Evolutionary conservation across 1,140 invertebrate species (phyloP), one percentile per base, ranked within the genome.

Genomic region (Schlechtendalia chinensis): DNA sequence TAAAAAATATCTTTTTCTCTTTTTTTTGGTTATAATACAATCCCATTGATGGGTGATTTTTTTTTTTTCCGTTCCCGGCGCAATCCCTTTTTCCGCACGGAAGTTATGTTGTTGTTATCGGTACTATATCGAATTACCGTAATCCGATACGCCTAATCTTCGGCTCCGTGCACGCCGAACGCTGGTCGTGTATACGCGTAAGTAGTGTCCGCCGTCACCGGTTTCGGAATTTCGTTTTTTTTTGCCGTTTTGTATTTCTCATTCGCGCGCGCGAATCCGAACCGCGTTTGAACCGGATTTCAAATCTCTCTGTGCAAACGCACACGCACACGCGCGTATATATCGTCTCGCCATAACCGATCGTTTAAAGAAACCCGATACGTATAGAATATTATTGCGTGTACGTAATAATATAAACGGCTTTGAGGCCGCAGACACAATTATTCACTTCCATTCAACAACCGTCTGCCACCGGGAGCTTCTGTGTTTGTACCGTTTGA

Each of bases 361-460:
- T 61, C 75, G 24, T 63, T 79, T 63, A 79, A n/a, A n/a, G 75
- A 79, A 79, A 79, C 75, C 58, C 75, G 75, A 79, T 79, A 58
- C 24, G 56, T 79, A 39, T 39, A 39, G 32, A 39, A 27, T 59
- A 77, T 45, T 63, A 79, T 63, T 61, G 22, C 16, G 32, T 19
- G 24, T 58, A 27, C 8, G 11, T 17, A 77, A 59, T 45, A 77
- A n/a, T 39, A 39, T 39, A 79, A 79, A 50, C 32, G 32, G 56
- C 32, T 63, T 61, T 59, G 63, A 79, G 75, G 75, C 58, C 56
- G 39, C 69, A 79, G 54, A 79, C 75, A 79, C 75, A 63, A 79
- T 79, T 79, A 79, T 59, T n/a, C n/a, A 39, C 32, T 8, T 39
- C 32, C 32, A 39, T 39, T 39, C 32, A 39, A 45, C 74, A 77